These are phyloP conservation scores for Drosophila littoralis DNA, from an alignment of 1,140 invertebrate genomes.

Conservation along the genomic window DNA sequence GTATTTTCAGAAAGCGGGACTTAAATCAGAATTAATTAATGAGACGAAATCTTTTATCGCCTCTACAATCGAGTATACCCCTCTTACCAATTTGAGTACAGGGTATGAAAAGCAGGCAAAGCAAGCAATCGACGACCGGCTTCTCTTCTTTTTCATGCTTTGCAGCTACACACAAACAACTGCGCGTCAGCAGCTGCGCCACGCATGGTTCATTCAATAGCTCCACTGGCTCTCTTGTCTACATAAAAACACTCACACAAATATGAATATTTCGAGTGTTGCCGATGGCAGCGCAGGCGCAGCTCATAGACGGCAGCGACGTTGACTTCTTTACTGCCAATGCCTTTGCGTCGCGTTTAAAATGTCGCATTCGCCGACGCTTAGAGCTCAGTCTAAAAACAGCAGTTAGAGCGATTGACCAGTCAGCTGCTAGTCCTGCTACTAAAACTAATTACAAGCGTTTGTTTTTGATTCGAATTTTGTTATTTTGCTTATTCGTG, in stretches of 20 bases:
- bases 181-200: conserved; percentile 18
- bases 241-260: not conserved
- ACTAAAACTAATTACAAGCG: conserved; percentile 23
- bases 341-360: conserved; percentile 56
- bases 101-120: conserved; percentile 28
- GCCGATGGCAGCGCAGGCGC: conserved; percentile 28
- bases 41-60: too few species aligned
- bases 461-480: not conserved
- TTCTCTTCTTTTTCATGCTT: conserved; percentile 57
- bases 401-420: conserved; percentile 55
- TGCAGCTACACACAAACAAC: conserved; percentile 30
- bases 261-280: conserved; percentile 8
- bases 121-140: conserved; percentile 41
- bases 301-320: conserved; percentile 15
- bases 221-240: conserved; percentile 4
- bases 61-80: not conserved
- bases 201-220: conserved; percentile 9
- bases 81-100: not conserved
- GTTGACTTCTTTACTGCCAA: conserved; percentile 12
- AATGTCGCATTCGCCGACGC: conserved; percentile 61
- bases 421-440: conserved; percentile 1
- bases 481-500: conserved; percentile 21
- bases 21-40: too few species aligned
- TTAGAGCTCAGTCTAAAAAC: conserved; percentile 68
- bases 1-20: too few species aligned